A percentile compares a stretch with the other conserved stretches of the same genome.
Conservation (phyloP, 2,113 vertebrate species). For the Anas platyrhynchos region DNA sequence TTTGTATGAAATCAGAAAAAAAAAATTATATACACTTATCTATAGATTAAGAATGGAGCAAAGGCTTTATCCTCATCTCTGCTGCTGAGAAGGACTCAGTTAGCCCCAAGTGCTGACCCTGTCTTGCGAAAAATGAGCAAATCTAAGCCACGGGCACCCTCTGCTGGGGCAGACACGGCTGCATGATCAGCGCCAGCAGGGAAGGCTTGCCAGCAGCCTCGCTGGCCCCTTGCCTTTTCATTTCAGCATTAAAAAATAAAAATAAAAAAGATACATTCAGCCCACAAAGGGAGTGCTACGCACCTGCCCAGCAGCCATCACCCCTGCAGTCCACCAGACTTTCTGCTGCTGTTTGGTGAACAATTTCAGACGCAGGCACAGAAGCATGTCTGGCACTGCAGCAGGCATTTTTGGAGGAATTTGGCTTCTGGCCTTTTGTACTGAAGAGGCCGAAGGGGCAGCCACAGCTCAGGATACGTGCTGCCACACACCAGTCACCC, state of each 20-base stretch:
- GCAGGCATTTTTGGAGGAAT: fast-evolving
- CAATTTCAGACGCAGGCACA: not conserved
- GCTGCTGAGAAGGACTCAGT: not conserved
- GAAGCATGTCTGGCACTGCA: fast-evolving
- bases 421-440: not conserved
- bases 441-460: not conserved
- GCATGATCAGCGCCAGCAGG: not conserved
- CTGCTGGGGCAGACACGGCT: slow-evolving; percentile 23
- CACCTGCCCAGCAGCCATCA: not conserved
- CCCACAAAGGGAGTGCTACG: not conserved
- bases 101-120: not conserved
- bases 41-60: not conserved
- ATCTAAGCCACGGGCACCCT: slow-evolving; percentile 56
- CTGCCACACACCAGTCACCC: fast-evolving
- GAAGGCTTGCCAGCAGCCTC: not conserved
- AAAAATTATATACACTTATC: not conserved
- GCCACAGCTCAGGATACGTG: fast-evolving
- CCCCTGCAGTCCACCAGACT: not conserved
- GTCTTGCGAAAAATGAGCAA: not conserved
- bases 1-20: not conserved
- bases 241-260: not conserved
- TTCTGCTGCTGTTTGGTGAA: fast-evolving
- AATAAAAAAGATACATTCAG: not conserved
- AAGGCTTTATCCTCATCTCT: not conserved
- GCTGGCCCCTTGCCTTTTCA: not conserved